Base-by-base conservation (phyloP, 1,140 invertebrate genomes). In the Habropoda laboriosa region DNA sequence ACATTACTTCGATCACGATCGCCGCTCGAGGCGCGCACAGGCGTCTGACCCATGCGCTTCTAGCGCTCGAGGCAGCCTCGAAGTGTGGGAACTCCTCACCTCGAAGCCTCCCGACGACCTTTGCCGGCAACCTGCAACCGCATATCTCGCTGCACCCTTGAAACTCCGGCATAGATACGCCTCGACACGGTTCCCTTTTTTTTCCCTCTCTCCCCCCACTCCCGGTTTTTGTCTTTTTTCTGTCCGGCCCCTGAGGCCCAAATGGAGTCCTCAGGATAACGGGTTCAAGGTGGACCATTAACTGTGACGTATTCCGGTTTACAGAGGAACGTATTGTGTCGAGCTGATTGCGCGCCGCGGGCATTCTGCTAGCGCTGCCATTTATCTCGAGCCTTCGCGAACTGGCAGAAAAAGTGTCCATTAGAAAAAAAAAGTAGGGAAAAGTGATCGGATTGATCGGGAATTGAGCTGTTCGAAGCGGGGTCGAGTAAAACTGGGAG, bases 21-120 rank as follows among this genome's bases (percentile, higher is more conserved):
- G 82, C 71, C 61, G 87, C 89, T 89, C 79, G 85, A 90, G 89
- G 91, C 88, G 82, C 87, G 88, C 87, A 89, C 88, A 90, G 89
- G 90, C 83, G 83, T 91, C 90, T 92, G 91, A 91, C 91, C 91
- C 89, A 86, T 86, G 89, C 85, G 85, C 80, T 86, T 73, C 85
- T 79, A 91, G 86, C 87, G 89, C 90, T 89, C 80, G 61, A 88
- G 88, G 88, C 89, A 87, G 83, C 83, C 80, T 89, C 88, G 82
- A 88, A 91, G 91, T 92, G 90, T 92, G 91, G 91, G 91, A 92
- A 92, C 91, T 89, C 89, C 86, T 90, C 88, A 89, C 87, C 88
- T 89, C 83, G 80, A 49, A 87, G 89, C 89, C 89, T 90, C 85
- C 87, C 83, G 89, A 91, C 90, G 89, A 91, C 89, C 87, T 90